These are phyloP conservation scores for Calonectris borealis DNA, from an alignment of 2,113 vertebrate species.

Conservation along the genomic window DNA sequence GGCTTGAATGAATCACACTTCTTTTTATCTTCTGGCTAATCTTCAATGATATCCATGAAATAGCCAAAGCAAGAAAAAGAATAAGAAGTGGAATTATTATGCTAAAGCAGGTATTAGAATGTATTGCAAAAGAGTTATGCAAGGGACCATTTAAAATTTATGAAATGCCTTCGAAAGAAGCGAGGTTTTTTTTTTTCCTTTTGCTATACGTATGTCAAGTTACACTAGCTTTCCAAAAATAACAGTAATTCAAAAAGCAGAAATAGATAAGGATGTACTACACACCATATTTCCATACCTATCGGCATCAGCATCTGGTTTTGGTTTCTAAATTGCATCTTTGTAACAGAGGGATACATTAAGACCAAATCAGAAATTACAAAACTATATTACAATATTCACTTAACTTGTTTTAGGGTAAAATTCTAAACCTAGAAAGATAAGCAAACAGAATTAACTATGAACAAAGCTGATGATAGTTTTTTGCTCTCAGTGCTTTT, in stretches of 20 bases:
- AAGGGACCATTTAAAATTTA: not conserved
- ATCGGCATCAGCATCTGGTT: not conserved
- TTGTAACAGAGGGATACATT: not conserved
- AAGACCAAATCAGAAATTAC: not conserved
- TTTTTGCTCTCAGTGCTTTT: not conserved
- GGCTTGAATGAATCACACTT: not conserved
- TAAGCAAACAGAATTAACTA: not conserved
- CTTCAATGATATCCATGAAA: not conserved
- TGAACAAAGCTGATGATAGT: not conserved
- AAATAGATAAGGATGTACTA: not conserved
- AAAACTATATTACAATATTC: not conserved
- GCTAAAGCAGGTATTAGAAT: not conserved
- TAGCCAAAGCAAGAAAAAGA: not conserved
- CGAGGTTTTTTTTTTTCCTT: accelerated
- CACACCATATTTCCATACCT: not conserved
- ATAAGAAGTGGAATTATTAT: not conserved
- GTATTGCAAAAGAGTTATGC: not conserved
- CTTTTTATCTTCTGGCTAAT: not conserved
- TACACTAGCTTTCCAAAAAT: not conserved
- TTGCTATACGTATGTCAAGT: not conserved
- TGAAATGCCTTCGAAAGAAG: not conserved
- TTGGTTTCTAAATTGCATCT: not conserved
- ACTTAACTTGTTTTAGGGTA: not conserved
- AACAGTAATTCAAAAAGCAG: not conserved
- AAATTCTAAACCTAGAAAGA: not conserved